Evolutionary conservation across 1,140 invertebrate species (phyloP).

Genomic region (Drosophila saltans): DNA sequence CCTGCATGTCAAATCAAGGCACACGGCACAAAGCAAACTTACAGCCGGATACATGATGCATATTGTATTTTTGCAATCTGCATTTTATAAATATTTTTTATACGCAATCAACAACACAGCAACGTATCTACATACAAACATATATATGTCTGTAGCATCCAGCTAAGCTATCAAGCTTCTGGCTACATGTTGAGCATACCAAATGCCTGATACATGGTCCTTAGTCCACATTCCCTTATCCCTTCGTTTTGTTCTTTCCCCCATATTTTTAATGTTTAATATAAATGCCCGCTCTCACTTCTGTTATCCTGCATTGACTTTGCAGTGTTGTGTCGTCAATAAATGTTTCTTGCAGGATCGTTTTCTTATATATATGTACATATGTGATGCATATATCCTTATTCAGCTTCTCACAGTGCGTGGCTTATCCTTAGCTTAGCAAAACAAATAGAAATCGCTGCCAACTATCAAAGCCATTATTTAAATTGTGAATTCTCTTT

Average conservation of each 20-base stretch:
- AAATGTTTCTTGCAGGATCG: constrained; percentile 6
- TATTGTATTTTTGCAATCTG: constrained; percentile 72
- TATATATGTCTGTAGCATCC: constrained; percentile 4
- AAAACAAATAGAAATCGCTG: constrained; percentile 47
- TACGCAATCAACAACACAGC: constrained; percentile 73
- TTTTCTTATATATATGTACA: background rate
- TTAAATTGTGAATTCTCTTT: constrained; percentile 49
- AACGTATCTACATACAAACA: background rate
- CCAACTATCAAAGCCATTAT: constrained; percentile 44
- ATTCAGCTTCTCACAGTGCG: background rate
- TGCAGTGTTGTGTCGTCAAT: constrained; percentile 47
- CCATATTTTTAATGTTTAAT: constrained; percentile 74
- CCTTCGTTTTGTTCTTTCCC: constrained; percentile 37
- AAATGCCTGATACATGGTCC: constrained; percentile 41
- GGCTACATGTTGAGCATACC: constrained; percentile 65
- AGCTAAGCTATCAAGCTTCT: constrained; percentile 24
- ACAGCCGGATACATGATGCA: constrained; percentile 28
- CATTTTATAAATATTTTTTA: constrained; percentile 80
- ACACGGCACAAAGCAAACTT: constrained; percentile 18
- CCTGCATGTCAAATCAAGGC: constrained; percentile 21
- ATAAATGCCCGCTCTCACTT: constrained; percentile 64
- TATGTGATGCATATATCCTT: background rate
- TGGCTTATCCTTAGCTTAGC: constrained; percentile 38
- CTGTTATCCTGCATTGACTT: constrained; percentile 59
- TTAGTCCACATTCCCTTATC: constrained; percentile 8